Base-by-base conservation (phyloP, 2,113 vertebrate species). In the Oreochromis tanganicae region DNA sequence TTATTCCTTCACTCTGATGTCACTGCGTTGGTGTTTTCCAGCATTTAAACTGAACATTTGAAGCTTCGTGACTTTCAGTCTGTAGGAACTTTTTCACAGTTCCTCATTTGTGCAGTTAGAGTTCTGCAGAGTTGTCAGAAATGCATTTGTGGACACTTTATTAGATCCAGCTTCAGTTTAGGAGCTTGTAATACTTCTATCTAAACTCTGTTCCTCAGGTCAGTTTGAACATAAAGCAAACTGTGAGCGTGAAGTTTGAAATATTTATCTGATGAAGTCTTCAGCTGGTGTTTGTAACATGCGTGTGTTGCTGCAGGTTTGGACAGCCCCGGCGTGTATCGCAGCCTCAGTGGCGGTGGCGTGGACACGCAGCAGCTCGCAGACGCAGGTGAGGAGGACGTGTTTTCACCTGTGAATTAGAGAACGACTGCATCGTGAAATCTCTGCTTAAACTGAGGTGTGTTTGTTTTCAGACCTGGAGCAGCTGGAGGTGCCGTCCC, bases 321-420 rank as follows among this genome's bases (percentile, higher is more conserved):
- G 95, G 98, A 99, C 88, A 96, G 96, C 91, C 95, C 97, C 3
- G 90, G 96, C 54, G 93, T 99, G 32, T 99, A 99, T 89, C 96
- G 97, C 93, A 94, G 96, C 52, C 95, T 97, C 88, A 96, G 52
- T 3, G 94, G 96, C 85, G 97, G 96, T 80, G 95, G 95, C 85
- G 83, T 96, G 27, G 99, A 99, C 92, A 91, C 97, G 78, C 96
- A 97, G 84, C 98, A 98, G 93, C 97, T 98, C 83, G 95, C 98
- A 38, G 98, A 99, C 73, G 84, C 96, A 75, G 98, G 99, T 99
- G 81, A 95, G 95, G 48, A 19, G 3, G 12, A 9, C 17, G 2
- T 48, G 41, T 48, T 48, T 19, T 9, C 17, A 13, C 43, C 32
- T 50, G 11, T 3, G 16, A n/a, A 6, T 12, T 17, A 4, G 6